phyloP scores from a whole-genome alignment of 2,797 vertebrate species.

The Eurystomus glaucurus region DNA sequence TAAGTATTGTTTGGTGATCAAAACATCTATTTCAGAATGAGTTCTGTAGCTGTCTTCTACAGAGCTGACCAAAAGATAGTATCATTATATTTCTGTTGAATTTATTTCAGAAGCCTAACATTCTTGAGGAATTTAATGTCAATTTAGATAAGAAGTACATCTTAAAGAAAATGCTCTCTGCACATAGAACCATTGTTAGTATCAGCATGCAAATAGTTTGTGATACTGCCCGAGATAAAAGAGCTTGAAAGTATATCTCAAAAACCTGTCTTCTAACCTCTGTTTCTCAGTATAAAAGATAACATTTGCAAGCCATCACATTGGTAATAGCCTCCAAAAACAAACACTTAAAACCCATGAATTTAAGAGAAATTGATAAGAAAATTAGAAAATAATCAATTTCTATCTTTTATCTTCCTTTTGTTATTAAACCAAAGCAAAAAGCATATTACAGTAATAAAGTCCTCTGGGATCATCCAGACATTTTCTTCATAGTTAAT shows the following conservation, averaged over 20 bases:
- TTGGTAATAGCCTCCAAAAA: not conserved
- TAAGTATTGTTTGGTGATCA: not conserved
- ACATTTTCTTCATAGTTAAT: not conserved
- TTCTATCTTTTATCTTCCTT: not conserved
- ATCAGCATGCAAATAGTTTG: not conserved
- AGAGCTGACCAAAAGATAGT: not conserved
- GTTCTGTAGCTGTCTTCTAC: not conserved
- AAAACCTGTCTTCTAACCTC: not conserved
- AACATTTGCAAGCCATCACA: not conserved
- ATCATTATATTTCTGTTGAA: not conserved
- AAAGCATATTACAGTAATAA: not conserved
- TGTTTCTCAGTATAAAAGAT: not conserved
- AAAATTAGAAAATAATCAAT: not conserved
- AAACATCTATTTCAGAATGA: not conserved
- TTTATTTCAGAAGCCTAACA: not conserved
- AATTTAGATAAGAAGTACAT: not conserved
- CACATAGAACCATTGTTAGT: not conserved
- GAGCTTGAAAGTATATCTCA: not conserved
- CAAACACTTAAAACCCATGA: not conserved
- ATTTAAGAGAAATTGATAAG: not conserved
- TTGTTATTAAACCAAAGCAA: not conserved
- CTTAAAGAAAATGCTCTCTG: not conserved
- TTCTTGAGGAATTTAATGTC: not conserved
- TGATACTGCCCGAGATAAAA: not conserved
- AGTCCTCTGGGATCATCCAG: not conserved